phyloP scores from a whole-genome alignment of 2,888 invertebrate genomes.

The Eupithecia inturbata region DNA sequence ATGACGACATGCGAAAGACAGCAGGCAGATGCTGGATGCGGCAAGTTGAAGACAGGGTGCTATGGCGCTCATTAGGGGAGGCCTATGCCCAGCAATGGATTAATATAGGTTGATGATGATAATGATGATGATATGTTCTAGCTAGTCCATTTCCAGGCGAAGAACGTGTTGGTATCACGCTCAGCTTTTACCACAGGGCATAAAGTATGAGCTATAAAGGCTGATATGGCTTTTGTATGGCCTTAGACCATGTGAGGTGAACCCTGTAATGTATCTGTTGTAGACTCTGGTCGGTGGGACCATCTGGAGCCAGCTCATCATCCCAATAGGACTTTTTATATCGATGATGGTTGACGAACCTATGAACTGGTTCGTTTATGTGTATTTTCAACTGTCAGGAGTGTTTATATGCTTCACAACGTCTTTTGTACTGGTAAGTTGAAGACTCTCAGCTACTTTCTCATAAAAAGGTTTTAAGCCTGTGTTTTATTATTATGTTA shows the following conservation, averaged over 20 bases:
- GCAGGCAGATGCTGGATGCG: too few relatives aligned
- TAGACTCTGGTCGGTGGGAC: constrained; percentile 65
- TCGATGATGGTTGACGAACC: constrained; percentile 56
- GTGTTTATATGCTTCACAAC: constrained; percentile 48
- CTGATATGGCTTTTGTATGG: background rate
- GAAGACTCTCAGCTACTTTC: background rate
- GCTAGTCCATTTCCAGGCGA: background rate
- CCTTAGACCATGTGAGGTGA: background rate
- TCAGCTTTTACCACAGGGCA: too few relatives aligned
- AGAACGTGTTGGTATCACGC: too few relatives aligned
- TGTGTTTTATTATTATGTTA: background rate
- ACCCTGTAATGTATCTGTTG: background rate
- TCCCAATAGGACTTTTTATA: constrained; percentile 66
- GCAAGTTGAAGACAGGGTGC: too few relatives aligned
- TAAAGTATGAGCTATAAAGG: background rate
- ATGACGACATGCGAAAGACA: too few relatives aligned
- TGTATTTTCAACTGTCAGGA: constrained; percentile 62
- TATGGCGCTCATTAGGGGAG: too few relatives aligned
- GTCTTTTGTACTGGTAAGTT: constrained; percentile 25
- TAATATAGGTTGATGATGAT: too few relatives aligned
- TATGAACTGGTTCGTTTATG: constrained; percentile 53
- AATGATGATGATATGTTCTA: too few relatives aligned
- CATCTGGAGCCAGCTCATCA: constrained; percentile 71
- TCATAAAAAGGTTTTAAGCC: background rate
- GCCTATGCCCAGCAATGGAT: too few relatives aligned